Percentiles rank a stretch among this genome's conserved stretches.
Evolutionary conservation across 2,797 vertebrate genomes (phyloP).

Genomic region (Notamacropus eugenii): DNA sequence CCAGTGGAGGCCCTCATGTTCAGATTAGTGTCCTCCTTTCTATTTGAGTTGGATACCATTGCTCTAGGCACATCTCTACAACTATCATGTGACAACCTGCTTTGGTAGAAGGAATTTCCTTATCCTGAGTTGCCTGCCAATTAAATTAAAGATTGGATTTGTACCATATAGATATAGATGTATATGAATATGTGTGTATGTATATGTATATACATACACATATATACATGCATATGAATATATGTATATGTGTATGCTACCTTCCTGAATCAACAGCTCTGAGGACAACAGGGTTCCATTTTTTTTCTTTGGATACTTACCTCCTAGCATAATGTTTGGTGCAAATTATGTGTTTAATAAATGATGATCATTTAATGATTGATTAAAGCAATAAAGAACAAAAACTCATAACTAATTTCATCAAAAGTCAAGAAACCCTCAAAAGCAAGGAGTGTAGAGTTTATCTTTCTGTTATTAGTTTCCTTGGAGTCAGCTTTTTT

Average conservation of each 20-base stretch:
- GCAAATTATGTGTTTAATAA: background rate
- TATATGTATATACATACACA: accelerated
- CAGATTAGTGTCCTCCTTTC: background rate
- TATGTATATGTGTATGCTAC: background rate
- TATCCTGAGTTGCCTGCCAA: background rate
- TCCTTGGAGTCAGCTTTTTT: background rate
- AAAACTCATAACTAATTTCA: background rate
- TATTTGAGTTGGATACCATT: background rate
- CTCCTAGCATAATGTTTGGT: background rate
- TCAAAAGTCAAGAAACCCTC: background rate
- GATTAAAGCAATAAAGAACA: background rate
- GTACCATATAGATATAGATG: background rate
- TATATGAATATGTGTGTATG: background rate
- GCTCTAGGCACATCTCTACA: background rate
- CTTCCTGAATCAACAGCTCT: background rate
- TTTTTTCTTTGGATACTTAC: background rate
- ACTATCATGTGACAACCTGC: background rate
- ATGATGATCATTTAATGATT: background rate
- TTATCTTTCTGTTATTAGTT: background rate
- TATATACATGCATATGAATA: too few relatives aligned
- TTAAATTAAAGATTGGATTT: background rate
- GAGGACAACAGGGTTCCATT: background rate
- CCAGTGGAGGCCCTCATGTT: background rate
- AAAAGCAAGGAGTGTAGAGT: background rate
- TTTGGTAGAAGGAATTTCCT: background rate